A percentile compares a stretch with the other conserved stretches of the same genome.
Conservation (phyloP, 2,113 vertebrate genomes). For the Stictonetta naevosa region DNA sequence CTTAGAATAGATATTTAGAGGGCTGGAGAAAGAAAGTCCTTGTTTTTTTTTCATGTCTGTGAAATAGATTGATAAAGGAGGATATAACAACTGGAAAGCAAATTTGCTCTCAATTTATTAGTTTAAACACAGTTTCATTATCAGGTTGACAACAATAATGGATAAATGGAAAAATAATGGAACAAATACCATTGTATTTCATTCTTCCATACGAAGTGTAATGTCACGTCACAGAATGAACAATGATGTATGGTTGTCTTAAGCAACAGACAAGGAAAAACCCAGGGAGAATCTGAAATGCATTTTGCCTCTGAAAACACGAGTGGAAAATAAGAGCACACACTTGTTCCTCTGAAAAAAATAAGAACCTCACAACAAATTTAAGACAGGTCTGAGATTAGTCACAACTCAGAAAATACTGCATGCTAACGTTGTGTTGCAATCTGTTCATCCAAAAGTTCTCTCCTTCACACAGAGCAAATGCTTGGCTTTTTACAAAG, state of each 20-base stretch:
- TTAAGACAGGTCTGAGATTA: constrained; percentile 56
- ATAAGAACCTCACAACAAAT: background rate
- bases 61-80: background rate
- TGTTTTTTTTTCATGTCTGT: background rate
- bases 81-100: background rate
- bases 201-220: background rate
- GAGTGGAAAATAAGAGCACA: background rate
- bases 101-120: background rate
- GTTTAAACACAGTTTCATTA: background rate
- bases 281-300: background rate
- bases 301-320: background rate
- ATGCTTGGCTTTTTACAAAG: constrained; percentile 43
- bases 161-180: background rate
- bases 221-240: background rate
- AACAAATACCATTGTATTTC: background rate
- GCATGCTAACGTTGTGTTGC: constrained; percentile 18
- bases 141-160: background rate
- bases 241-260: background rate
- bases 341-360: background rate
- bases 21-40: background rate
- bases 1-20: background rate
- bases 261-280: background rate
- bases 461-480: constrained; percentile 21
- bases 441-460: constrained; percentile 61
- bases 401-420: constrained; percentile 42